These are phyloP conservation scores for Agelas oroides DNA, from an alignment of 37 sponge, comb jelly and placozoan species.

Conservation along the genomic window DNA sequence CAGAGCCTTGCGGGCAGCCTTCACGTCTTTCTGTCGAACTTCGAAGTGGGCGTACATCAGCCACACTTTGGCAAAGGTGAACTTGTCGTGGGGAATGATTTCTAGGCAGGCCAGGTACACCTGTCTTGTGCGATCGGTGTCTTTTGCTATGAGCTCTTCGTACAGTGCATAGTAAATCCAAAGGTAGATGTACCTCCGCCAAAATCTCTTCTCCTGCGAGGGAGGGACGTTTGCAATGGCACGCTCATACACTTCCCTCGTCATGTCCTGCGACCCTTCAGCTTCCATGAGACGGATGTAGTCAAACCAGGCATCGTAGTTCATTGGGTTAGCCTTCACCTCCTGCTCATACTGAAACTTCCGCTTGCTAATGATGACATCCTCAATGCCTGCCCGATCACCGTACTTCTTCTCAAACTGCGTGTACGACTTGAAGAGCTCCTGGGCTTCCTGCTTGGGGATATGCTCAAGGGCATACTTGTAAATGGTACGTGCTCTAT, in stretches of 20 bases:
- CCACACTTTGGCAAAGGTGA: slow-evolving; percentile 99
- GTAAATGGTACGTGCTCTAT: slow-evolving; percentile 90
- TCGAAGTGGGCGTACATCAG: slow-evolving; percentile 97
- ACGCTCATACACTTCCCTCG: slow-evolving; percentile 95
- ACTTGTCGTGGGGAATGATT: slow-evolving; percentile 89
- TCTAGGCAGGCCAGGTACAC: slow-evolving; percentile 93
- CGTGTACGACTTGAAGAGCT: slow-evolving; percentile 94
- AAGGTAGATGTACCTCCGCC: slow-evolving; percentile 96
- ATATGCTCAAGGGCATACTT: slow-evolving; percentile 96
- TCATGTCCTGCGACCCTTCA: slow-evolving; percentile 72
- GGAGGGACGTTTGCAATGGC: slow-evolving; percentile 97
- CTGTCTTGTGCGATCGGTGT: slow-evolving; percentile 84
- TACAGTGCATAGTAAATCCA: slow-evolving; percentile 99
- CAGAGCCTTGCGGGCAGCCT: slow-evolving; percentile 86
- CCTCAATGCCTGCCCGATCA: slow-evolving; percentile 92
- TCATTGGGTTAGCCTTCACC: slow-evolving; percentile 90
- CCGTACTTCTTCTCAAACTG: slow-evolving; percentile 97
- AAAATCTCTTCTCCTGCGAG: slow-evolving; percentile 88
- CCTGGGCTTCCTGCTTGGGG: slow-evolving; percentile 86
- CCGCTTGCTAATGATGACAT: slow-evolving; percentile 93
- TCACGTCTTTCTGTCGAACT: slow-evolving; percentile 89
- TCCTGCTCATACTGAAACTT: slow-evolving; percentile 95
- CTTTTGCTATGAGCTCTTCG: slow-evolving; percentile 94
- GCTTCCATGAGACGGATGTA: slow-evolving; percentile 92
- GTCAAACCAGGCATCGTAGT: slow-evolving; percentile 99